Base-by-base conservation (phyloP, 2,113 vertebrate genomes). In the Limnothrissa miodon region DNA sequence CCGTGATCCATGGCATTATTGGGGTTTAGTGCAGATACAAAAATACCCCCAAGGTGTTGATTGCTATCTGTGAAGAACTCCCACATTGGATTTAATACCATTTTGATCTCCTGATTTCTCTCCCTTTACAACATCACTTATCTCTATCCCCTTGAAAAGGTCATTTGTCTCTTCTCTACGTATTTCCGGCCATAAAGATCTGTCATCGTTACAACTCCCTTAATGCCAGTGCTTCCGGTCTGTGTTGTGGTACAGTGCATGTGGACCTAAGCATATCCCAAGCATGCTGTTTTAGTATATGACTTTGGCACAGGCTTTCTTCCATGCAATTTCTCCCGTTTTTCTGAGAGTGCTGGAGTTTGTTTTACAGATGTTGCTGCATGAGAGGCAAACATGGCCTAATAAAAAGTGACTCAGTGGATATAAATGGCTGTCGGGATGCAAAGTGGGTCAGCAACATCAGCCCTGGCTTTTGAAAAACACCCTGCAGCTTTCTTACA, bases 1-100 rank as follows among this genome's bases (percentile, higher is more conserved):
- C 48, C 45, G 5, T 82, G 80, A 85, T 85, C 66, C 70, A 62
- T 46, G 23, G 51, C n/a, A 23, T 51, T 81, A 80, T 62, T 78
- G 48, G 39, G 39, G 44, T 9, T 56, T 74, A 83, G 42, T 83
- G 78, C 80, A 82, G 78, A 82, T 83, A 81, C 84, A 82, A 15
- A 82, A 83, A 83, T 62, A 80, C 85, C 23, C 53, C 81, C 53
- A 78, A 78, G 44, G 78, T 84, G 53, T 62, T 85, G 81, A 83
- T 83, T 78, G 45, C 70, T 83, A 79, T 88, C 81, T 81, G 83
- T 45, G 42, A 78, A 86, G 44, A 79, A 78, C 80, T 79, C 46
- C 29, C 78, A 23, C 46, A 13, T 39, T 9, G 42, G 23, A 80
- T 74, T 33, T 17, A 19, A 86, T 59, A 45, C 23, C 45, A 74